phyloP scores from a whole-genome alignment of 2,113 vertebrate species.

The Propithecus coquereli region DNA sequence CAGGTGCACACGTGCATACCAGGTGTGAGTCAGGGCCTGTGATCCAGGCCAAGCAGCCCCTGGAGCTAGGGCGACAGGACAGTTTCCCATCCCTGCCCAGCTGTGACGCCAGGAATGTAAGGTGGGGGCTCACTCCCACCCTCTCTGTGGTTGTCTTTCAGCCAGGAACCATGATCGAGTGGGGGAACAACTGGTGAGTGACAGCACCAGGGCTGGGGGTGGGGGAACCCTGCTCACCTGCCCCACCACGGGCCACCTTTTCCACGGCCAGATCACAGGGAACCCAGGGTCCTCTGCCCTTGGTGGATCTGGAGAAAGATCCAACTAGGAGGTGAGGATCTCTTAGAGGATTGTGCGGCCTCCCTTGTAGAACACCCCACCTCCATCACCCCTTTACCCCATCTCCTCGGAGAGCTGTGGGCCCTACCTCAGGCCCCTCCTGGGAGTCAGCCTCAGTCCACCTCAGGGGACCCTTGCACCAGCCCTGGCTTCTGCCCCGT shows the following conservation, averaged over 20 bases:
- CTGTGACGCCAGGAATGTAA: not conserved
- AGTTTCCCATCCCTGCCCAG: not conserved
- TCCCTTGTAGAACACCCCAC: not conserved
- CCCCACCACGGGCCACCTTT: not conserved
- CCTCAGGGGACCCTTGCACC: not conserved
- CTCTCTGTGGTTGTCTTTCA: conserved; percentile 70
- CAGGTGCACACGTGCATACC: accelerated
- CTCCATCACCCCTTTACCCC: not conserved
- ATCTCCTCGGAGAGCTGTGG: not conserved
- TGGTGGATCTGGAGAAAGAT: not conserved
- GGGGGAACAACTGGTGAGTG: conserved; percentile 98
- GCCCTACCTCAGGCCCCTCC: not conserved
- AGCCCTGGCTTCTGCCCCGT: not conserved
- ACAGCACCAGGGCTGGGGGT: accelerated
- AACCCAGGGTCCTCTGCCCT: not conserved
- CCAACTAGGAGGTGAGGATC: not conserved
- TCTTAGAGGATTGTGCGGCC: not conserved
- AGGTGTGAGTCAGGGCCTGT: not conserved
- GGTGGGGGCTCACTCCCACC: not conserved
- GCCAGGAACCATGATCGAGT: conserved; percentile 99
- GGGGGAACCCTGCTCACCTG: not conserved
- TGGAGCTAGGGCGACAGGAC: not conserved
- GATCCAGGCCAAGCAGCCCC: not conserved
- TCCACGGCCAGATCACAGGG: not conserved
- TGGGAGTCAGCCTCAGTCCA: not conserved